A percentile compares a stretch with the other conserved stretches of the same genome.
phyloP scores from a whole-genome alignment of 2,113 vertebrate genomes.

The Micronycteris hirsuta region DNA sequence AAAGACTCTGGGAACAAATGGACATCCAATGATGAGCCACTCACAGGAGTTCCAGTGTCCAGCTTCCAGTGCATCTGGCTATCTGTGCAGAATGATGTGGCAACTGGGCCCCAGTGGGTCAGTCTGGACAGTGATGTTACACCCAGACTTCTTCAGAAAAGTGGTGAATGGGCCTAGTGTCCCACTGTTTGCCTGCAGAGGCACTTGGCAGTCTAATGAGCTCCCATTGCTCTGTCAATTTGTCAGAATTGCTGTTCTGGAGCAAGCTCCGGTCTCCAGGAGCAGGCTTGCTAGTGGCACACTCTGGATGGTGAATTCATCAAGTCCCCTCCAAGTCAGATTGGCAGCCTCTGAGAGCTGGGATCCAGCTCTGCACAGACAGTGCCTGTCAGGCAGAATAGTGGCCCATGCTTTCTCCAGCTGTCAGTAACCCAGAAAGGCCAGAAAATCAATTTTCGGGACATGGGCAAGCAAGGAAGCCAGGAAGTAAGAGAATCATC shows the following conservation, averaged over 20 bases:
- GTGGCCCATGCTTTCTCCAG: background rate
- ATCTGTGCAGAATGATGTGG: constrained; percentile 25
- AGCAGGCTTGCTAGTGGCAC: constrained; percentile 21
- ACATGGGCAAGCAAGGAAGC: background rate
- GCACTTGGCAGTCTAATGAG: constrained; percentile 47
- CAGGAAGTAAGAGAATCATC: background rate
- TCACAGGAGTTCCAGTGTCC: background rate
- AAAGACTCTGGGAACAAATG: background rate
- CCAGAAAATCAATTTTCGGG: constrained; percentile 29
- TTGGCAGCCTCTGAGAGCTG: constrained; percentile 40
- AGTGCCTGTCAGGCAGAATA: constrained; percentile 11
- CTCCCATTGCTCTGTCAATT: constrained; percentile 49
- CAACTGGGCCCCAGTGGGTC: background rate
- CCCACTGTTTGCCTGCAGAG: constrained; percentile 21
- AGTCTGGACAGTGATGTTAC: background rate
- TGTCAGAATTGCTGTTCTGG: constrained; percentile 68
- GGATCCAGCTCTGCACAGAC: constrained; percentile 14
- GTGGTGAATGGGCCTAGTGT: background rate
- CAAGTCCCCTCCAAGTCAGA: constrained; percentile 27
- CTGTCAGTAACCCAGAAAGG: background rate
- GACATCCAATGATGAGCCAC: background rate
- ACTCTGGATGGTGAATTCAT: constrained; percentile 46
- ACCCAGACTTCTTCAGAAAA: background rate
- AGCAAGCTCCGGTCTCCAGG: constrained; percentile 50
- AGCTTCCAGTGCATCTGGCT: background rate